phyloP scores from a whole-genome alignment of 2,113 vertebrate genomes.

The Catharus minimus region DNA sequence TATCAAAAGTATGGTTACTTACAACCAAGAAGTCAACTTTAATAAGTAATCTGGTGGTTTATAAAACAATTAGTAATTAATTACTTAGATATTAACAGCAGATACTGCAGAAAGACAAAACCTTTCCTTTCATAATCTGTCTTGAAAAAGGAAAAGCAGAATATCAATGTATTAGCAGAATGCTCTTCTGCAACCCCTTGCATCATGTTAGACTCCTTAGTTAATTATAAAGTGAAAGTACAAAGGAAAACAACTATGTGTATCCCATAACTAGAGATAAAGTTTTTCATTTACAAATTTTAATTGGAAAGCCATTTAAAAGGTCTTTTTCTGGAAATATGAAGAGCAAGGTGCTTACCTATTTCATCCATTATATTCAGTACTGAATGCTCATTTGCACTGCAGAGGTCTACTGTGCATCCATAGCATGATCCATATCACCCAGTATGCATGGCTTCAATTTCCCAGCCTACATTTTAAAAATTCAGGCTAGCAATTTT shows the following conservation, averaged over 20 bases:
- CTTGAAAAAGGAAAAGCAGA: not conserved
- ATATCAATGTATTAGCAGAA: not conserved
- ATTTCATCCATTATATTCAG: constrained; percentile 44
- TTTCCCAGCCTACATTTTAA: not conserved
- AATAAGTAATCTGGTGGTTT: not conserved
- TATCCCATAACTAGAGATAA: not conserved
- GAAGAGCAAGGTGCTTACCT: constrained; percentile 15
- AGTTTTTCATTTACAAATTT: not conserved
- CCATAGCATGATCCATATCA: not conserved
- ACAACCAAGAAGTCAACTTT: not conserved
- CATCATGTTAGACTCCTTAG: not conserved
- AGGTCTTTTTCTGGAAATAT: not conserved
- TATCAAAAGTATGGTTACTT: not conserved
- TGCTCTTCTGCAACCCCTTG: not conserved
- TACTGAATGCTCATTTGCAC: not conserved
- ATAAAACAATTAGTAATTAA: not conserved
- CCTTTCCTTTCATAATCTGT: not conserved
- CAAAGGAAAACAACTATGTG: not conserved
- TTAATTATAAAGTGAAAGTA: not conserved
- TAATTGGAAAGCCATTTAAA: not conserved
- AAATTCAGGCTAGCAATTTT: not conserved
- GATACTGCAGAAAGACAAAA: not conserved
- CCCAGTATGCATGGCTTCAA: not conserved
- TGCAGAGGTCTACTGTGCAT: constrained; percentile 18
- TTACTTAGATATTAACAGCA: not conserved